phyloP scores from a whole-genome alignment of 2,797 vertebrate species.

The Sebastes diploproa region DNA sequence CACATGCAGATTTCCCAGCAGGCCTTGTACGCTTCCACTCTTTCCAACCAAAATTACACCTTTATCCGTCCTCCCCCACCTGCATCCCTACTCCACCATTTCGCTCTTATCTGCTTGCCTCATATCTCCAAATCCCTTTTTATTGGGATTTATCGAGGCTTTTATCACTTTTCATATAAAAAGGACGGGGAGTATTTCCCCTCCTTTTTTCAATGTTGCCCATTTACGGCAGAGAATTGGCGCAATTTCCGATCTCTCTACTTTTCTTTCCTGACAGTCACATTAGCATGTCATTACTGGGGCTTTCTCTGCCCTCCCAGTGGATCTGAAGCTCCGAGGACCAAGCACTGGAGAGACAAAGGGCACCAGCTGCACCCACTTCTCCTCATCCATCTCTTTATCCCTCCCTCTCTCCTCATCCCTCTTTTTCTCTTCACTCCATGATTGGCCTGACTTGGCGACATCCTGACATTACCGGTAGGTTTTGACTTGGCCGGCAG shows the following conservation, averaged over 20 bases:
- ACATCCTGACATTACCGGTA: conserved; percentile 59
- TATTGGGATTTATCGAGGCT: conserved; percentile 81
- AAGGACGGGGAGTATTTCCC: conserved; percentile 68
- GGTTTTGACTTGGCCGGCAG: conserved; percentile 57
- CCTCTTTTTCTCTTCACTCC: conserved; percentile 48
- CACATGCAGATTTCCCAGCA: conserved; percentile 72
- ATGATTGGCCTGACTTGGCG: conserved; percentile 46
- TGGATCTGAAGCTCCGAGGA: conserved; percentile 74
- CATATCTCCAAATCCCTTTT: conserved; percentile 78
- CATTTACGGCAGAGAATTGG: conserved; percentile 81
- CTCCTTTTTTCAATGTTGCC: conserved; percentile 69
- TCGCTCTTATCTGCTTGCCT: conserved; percentile 59
- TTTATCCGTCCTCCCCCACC: conserved; percentile 62
- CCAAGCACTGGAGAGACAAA: conserved; percentile 78
- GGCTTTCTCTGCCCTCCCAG: conserved; percentile 70
- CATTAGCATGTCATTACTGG: conserved; percentile 85
- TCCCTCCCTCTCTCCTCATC: conserved; percentile 38
- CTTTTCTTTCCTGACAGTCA: conserved; percentile 84
- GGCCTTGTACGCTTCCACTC: conserved; percentile 46
- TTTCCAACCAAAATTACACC: conserved; percentile 68
- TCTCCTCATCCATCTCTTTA: conserved; percentile 70
- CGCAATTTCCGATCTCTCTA: conserved; percentile 83
- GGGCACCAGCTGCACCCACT: conserved; percentile 86
- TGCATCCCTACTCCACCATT: conserved; percentile 56
- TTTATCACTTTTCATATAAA: conserved; percentile 82